Percentiles rank a stretch among this genome's conserved stretches.
phyloP scores from a whole-genome alignment of 2,888 invertebrate genomes.

The Nomada ruficornis region DNA sequence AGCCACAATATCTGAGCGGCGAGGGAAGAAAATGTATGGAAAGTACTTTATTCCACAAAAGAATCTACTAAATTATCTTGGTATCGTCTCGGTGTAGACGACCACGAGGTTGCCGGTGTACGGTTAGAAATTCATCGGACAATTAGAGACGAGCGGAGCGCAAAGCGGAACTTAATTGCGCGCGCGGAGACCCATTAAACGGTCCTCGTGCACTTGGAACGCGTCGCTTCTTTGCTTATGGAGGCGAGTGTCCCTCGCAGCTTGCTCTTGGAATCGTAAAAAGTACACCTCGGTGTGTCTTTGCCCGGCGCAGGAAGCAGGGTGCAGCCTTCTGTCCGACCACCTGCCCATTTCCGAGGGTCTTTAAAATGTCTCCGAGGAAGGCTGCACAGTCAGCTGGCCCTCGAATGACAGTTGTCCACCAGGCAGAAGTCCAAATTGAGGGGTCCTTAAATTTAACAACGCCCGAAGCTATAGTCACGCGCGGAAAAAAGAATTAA shows the following conservation, averaged over 20 bases:
- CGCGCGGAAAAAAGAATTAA: too few relatives aligned
- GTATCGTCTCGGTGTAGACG: too few relatives aligned
- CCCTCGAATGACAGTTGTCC: background rate
- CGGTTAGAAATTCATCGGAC: constrained; percentile 61
- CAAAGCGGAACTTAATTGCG: constrained; percentile 79
- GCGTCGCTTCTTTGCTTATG: constrained; percentile 24
- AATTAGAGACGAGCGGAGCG: constrained; percentile 74
- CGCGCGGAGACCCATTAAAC: constrained; percentile 43
- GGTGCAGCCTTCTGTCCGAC: constrained; percentile 25
- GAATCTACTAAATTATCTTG: too few relatives aligned
- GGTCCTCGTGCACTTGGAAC: constrained; percentile 23
- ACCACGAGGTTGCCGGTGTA: background rate
- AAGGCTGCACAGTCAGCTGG: constrained; percentile 10
- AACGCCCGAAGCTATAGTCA: too few relatives aligned
- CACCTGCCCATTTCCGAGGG: constrained; percentile 31
- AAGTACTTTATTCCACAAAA: background rate
- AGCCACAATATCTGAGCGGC: background rate
- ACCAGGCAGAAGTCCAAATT: background rate
- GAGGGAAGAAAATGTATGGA: background rate
- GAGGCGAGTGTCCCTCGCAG: background rate
- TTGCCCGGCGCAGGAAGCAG: constrained; percentile 26
- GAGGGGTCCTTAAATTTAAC: too few relatives aligned
- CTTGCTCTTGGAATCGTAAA: constrained; percentile 28
- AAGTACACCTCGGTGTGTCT: background rate
- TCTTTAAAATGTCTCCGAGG: constrained; percentile 4